Conservation (phyloP, 2,888 invertebrate species). For the Podotricha telesiphe region DNA sequence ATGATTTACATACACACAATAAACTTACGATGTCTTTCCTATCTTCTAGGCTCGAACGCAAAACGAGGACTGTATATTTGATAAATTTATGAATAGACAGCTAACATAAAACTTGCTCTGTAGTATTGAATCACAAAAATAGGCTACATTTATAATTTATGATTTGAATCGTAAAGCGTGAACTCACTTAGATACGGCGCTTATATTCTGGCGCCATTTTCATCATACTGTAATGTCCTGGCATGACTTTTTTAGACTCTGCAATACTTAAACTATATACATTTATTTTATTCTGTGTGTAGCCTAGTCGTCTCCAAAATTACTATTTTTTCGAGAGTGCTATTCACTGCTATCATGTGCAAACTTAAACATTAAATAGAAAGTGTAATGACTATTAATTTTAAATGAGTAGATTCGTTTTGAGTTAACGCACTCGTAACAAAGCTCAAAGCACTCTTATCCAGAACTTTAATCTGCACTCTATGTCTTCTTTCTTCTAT, state of each 20-base stretch:
- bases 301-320: neutral
- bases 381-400: conserved; percentile 3
- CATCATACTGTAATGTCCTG: conserved; percentile 21
- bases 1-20: conserved; percentile 27
- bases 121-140: conserved; percentile 36
- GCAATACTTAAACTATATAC: conserved; percentile 1
- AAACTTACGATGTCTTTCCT: conserved; percentile 43
- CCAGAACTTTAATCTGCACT: conserved; percentile 68
- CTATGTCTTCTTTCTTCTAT: conserved; percentile 80
- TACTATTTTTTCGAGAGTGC: neutral
- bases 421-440: conserved; percentile 21
- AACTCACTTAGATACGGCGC: conserved; percentile 34
- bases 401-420: conserved; percentile 14
- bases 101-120: conserved; percentile 38
- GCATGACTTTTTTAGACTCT: conserved; percentile 28
- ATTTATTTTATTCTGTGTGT: neutral
- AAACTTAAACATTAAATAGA: conserved; percentile 13
- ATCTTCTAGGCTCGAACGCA: conserved; percentile 44
- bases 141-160: conserved; percentile 39
- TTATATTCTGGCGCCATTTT: conserved; percentile 35
- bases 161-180: conserved; percentile 31
- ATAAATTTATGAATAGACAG: conserved; percentile 42
- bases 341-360: conserved; percentile 10
- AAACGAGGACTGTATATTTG: conserved; percentile 43
- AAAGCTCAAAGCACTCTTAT: conserved; percentile 52